Evolutionary conservation across 2,888 invertebrate species (phyloP), one percentile per base, ranked within the genome.

Genomic region (Mesopsocus fuscifrons): DNA sequence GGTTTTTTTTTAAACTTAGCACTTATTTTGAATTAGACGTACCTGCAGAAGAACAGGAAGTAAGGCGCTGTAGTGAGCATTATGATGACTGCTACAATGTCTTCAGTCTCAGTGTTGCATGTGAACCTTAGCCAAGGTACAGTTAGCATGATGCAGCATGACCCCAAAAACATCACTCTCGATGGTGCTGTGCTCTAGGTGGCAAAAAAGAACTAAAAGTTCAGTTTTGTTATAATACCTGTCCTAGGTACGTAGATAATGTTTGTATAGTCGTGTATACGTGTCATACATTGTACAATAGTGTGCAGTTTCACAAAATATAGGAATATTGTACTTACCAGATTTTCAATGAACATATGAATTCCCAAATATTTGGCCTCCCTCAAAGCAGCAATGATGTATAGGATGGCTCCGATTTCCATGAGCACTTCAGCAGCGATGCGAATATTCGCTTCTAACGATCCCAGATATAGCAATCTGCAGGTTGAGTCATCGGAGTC

Each of bases 41-140:
- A 87, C 87, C 91, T 72, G 66, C 94, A 97, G 62, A 95, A 98
- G 65, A 95, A 97, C 42, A 97, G 66, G 59, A 95, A 95, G 61
- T 95, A 97, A 0, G 94, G 91, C 0, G 94, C 87, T 0, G 94
- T 95, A 9, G 89, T 87, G 22, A 97, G 65, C 81, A 95, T 94
- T 11, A 94, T 89, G 46, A 89, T 72, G 2, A 95, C 83, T 1
- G 89, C 87, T 2, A 94, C 71, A 47, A 85, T 76, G 57, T 97
- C 95, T 60, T 97, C 95, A 41, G 79, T 74, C 58, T 81, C 79
- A 44, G 85, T 80, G 17, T 77, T 70, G 54, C 95, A 97, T 47
- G 79, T 71, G 15, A 92, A 64, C 46, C 97, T 67, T 42, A 95
- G 61, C 46, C 83, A 77, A 9, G 94, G 85, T 58, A 94, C 76